Evolutionary conservation across 1,140 invertebrate species (phyloP).

Genomic region (Drosophila oshimai): DNA sequence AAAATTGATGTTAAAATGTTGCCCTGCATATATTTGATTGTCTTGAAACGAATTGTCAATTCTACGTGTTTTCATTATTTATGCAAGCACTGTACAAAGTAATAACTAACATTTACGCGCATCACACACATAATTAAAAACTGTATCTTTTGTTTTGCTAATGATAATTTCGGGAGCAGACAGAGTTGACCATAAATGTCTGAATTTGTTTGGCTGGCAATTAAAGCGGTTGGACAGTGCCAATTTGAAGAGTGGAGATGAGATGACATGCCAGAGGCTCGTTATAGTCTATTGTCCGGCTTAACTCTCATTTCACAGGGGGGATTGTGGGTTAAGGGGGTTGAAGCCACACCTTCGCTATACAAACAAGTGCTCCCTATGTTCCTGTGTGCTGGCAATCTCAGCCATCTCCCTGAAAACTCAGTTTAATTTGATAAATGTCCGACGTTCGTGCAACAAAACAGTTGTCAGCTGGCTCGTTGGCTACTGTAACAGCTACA

Average conservation of each 20-base stretch:
- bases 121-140: constrained; percentile 44
- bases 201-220: constrained; percentile 52
- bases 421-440: constrained; percentile 78
- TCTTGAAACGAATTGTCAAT: too few relatives aligned
- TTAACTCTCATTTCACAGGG: background rate
- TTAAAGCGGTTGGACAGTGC: constrained; percentile 36
- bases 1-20: too few relatives aligned
- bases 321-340: background rate
- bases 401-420: constrained; percentile 52
- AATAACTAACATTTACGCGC: constrained; percentile 22
- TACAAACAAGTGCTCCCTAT: constrained; percentile 18
- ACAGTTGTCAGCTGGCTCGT: constrained; percentile 64
- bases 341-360: constrained; percentile 16
- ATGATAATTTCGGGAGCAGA: constrained; percentile 11
- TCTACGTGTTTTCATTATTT: background rate
- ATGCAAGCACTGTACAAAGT: background rate
- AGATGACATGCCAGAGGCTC: constrained; percentile 63
- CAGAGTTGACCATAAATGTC: constrained; percentile 18
- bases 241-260: constrained; percentile 36
- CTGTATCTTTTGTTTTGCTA: constrained; percentile 16
- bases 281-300: constrained; percentile 59
- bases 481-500: background rate
- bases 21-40: too few relatives aligned
- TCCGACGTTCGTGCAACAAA: constrained; percentile 66
- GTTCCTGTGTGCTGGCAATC: constrained; percentile 27